Base-by-base conservation (phyloP, 2,113 vertebrate species). In the Colossoma macropomum region DNA sequence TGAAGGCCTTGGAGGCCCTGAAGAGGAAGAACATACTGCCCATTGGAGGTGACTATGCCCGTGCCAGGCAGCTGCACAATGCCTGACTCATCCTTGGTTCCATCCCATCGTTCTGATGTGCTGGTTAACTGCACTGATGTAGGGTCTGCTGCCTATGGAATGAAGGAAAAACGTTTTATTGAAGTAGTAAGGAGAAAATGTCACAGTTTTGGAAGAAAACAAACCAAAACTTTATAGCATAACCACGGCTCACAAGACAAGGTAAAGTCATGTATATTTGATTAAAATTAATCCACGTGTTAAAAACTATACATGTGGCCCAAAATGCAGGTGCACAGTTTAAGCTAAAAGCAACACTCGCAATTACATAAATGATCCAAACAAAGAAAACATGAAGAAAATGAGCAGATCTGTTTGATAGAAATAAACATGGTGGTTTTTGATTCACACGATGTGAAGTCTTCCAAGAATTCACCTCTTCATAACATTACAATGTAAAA, bases 1-100 rank as follows among this genome's bases (percentile, higher is more conserved):
- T 99, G 97, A 91, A 99, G 92, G 95, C 95, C 97, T 92, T 99
- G 97, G 90, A 99, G 92, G 95, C 95, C 97, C 92, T 99, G 98
- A 90, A 99, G 94, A 89, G 98, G 98, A 95, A 99, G 96, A 92
- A 99, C 96, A 93, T 98, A 99, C 94, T 98, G 97, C 94, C 97
- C 97, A 90, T 97, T 98, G 80, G 98, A 97, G 83, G 97, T 96
- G 90, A 97, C 95, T 87, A 97, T 94, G 89, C 97, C 95, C 90
- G 96, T 95, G 93, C 95, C 94, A 90, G 96, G 95, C 91, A 99
- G 97, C 86, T 99, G 97, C 86, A 99, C 96, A 94, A 98, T 95
- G 91, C 96, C 96, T 88, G 96, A 95, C 91, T 98, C 97, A 87
- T 99, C 97, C 93, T 98, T 99, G 92, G 94, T 93, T 78, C 97